Percentiles rank a stretch among this genome's conserved stretches.
Conservation (phyloP, 1,140 invertebrate species). For the Bombus ignitus region DNA sequence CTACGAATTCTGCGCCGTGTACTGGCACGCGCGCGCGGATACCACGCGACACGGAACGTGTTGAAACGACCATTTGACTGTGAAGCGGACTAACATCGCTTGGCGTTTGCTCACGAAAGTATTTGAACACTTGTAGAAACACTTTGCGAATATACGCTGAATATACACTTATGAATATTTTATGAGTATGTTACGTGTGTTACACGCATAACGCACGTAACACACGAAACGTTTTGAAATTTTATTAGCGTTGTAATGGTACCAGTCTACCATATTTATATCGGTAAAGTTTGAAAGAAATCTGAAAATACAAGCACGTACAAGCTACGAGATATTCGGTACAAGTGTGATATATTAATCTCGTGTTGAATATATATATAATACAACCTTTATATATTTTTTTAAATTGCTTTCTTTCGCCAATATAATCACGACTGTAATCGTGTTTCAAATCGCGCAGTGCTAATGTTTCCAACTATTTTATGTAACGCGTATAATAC, state of each 20-base stretch:
- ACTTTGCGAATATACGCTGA: too few relatives aligned
- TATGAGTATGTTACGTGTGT: background rate
- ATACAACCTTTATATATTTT: too few relatives aligned
- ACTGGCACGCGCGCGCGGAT: background rate
- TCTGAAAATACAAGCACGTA: background rate
- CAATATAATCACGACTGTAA: too few relatives aligned
- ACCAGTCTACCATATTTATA: too few relatives aligned
- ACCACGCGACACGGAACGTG: background rate
- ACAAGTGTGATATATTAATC: too few relatives aligned
- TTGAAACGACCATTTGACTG: background rate
- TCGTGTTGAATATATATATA: too few relatives aligned
- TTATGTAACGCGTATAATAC: too few relatives aligned
- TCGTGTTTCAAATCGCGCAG: too few relatives aligned
- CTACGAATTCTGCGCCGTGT: conserved; percentile 24
- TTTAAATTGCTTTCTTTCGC: too few relatives aligned
- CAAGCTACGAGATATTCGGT: too few relatives aligned
- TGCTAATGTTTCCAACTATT: too few relatives aligned
- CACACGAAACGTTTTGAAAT: background rate
- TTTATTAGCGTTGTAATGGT: background rate
- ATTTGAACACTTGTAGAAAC: background rate
- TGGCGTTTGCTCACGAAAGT: background rate
- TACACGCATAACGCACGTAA: too few relatives aligned
- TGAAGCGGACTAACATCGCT: background rate
- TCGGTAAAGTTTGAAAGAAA: background rate
- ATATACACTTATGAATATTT: background rate